A percentile compares a stretch with the other conserved stretches of the same genome.
Evolutionary conservation across 1,140 invertebrate species (phyloP).

Genomic region (Lepidurus packardi): DNA sequence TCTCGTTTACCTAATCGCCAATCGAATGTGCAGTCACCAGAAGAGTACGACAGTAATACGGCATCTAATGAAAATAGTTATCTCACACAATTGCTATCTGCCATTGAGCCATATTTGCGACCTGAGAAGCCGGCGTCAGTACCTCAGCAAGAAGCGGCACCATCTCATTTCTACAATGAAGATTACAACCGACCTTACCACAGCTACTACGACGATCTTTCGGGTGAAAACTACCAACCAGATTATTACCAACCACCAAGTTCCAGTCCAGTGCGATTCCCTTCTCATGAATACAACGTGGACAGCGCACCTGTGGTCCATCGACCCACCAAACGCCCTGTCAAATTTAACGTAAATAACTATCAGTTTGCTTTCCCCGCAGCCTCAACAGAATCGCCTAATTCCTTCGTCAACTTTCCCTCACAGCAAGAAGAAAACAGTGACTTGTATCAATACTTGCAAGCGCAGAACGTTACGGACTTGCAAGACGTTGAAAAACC

Average conservation of each 20-base stretch:
- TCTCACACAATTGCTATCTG: not conserved
- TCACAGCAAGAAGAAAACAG: not conserved
- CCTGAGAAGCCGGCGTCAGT: not conserved
- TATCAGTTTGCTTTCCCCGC: not conserved
- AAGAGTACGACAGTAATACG: not conserved
- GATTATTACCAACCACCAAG: constrained; percentile 1
- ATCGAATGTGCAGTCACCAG: not conserved
- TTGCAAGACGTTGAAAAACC: not conserved
- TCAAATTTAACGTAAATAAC: not conserved
- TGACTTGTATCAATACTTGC: not conserved
- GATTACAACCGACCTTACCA: not conserved
- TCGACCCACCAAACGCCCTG: not conserved
- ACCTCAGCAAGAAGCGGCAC: not conserved
- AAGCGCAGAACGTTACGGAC: not conserved
- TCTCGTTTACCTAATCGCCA: constrained; percentile 2
- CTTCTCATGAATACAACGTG: not conserved
- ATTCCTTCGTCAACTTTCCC: not conserved
- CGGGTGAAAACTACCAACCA: not conserved
- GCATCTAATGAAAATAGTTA: not conserved
- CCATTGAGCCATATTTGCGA: not conserved
- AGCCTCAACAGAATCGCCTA: not conserved
- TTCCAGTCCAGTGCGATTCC: not conserved
- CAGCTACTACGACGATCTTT: not conserved
- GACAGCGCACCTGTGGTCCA: not conserved
- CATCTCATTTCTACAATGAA: not conserved